Evolutionary conservation across 2,888 invertebrate genomes (phyloP).

Genomic region (Syritta pipiens): DNA sequence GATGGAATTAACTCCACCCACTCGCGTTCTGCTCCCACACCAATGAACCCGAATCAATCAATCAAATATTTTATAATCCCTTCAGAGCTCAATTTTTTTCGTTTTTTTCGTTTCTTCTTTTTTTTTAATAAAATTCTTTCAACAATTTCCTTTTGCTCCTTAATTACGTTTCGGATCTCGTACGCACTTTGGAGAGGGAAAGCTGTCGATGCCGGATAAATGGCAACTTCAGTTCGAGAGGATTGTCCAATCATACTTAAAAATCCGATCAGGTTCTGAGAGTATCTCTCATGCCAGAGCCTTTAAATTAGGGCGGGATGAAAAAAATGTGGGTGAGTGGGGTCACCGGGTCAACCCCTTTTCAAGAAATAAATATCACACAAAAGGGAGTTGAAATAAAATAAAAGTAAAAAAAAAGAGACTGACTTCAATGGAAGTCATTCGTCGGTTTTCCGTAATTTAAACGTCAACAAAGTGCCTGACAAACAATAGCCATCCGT

Average conservation of each 20-base stretch:
- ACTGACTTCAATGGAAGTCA: constrained; percentile 9
- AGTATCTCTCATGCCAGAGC: too few species aligned
- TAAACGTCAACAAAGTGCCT: constrained; percentile 22
- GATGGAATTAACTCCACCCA: constrained; percentile 13
- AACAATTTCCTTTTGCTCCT: neutral
- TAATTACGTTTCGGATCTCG: constrained; percentile 29
- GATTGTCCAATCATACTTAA: neutral
- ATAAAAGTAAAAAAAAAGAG: neutral
- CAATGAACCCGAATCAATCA: constrained; percentile 10
- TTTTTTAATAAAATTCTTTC: neutral
- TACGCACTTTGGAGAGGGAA: constrained; percentile 5
- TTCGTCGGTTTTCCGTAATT: constrained; percentile 3
- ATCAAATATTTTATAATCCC: constrained; percentile 35
- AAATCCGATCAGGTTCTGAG: neutral
- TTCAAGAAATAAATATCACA: neutral
- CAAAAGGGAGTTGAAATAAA: neutral
- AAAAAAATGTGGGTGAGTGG: too few species aligned
- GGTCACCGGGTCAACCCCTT: too few species aligned
- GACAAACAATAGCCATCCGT: constrained; percentile 23
- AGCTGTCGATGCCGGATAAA: neutral
- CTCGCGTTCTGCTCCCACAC: too few species aligned
- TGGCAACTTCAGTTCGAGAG: neutral
- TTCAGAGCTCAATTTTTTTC: neutral
- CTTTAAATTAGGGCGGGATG: too few species aligned
- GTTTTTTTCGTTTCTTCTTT: neutral